Conservation (phyloP, 2,113 vertebrate species). For the Dicaeum eximium region DNA sequence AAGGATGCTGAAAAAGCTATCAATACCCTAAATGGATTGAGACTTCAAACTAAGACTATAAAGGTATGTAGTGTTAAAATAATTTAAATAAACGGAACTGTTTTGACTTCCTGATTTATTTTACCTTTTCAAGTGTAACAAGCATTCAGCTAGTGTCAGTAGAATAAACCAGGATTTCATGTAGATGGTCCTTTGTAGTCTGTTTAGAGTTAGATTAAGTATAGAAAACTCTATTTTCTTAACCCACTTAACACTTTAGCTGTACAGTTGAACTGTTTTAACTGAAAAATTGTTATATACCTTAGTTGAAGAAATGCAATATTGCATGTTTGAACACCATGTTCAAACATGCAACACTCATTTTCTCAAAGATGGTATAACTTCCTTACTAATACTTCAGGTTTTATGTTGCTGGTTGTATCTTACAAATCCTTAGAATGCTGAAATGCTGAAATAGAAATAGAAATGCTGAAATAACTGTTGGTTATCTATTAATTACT, state of each 20-base stretch:
- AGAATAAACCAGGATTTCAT: neutral
- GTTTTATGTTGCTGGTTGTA: neutral
- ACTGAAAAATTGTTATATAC: neutral
- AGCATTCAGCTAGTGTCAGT: neutral
- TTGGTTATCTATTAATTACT: neutral
- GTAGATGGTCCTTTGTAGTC: neutral
- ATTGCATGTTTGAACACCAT: neutral
- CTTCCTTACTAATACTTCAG: neutral
- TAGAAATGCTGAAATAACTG: neutral
- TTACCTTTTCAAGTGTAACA: neutral
- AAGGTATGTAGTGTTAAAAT: slow-evolving; percentile 80
- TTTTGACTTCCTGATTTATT: neutral
- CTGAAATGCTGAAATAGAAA: neutral
- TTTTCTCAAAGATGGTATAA: neutral
- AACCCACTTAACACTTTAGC: neutral
- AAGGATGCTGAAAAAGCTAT: slow-evolving; percentile 99
- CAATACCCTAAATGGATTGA: slow-evolving; percentile 95
- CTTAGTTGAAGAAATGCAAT: neutral
- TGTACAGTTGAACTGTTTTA: neutral
- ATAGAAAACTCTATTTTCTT: neutral
- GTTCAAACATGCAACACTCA: too few species aligned
- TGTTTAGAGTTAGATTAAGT: neutral
- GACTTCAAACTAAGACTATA: slow-evolving; percentile 99
- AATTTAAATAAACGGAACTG: neutral
- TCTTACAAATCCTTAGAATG: neutral